Base-by-base conservation (phyloP, 2,113 vertebrate species). In the Corvus moneduloides region DNA sequence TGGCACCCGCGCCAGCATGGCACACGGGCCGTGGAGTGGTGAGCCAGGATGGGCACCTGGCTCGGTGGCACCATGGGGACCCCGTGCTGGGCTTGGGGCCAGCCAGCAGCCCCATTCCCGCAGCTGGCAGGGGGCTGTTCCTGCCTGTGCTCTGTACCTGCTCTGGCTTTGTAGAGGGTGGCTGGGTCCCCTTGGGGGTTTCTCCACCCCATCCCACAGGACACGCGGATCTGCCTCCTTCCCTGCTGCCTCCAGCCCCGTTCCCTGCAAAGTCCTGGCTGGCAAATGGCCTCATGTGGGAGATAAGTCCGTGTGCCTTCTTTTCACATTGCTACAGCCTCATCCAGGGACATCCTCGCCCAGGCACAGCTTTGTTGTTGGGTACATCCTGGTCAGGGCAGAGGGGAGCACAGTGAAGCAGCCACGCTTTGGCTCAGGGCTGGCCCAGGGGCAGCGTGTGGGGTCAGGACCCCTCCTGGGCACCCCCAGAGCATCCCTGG, bases 11-110 rank as follows among this genome's bases (percentile, higher is more conserved):
- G 0, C 84, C 8, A 6, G 63, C 11, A 1, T 14, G 2, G 69
- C 21, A 2, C 20, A 2, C 41, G 0, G 1, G 39, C 55, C 20
- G 0, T 2, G 74, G 37, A 19, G 37, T 0, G 28, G 55, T 1
- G 18, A 85, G 58, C 56, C 54, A 64, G 86, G 91, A 26, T 0
- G 24, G 69, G 39, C 4, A 4, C 51, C 66, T 1, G 41, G 26
- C 52, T 26, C 0, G 1, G 77, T 48, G 73, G 21, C 84, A 88
- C 52, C 4, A 0, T 4, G 41, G 83, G 71, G 67, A 83, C 46
- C 54, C 41, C 0, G 1, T 17, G 37, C 19, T 76, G 84, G 81
- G 16, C 41, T 79, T 0, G 3, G 63, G 84, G 71, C 13, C n/a
- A 33, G 23, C 52, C 16, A 2, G 43, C 26, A 59, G 52, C 73